Percentiles rank a stretch among this genome's conserved stretches.
Evolutionary conservation across 2,797 vertebrate species (phyloP).

Genomic region (Sardinella longiceps): DNA sequence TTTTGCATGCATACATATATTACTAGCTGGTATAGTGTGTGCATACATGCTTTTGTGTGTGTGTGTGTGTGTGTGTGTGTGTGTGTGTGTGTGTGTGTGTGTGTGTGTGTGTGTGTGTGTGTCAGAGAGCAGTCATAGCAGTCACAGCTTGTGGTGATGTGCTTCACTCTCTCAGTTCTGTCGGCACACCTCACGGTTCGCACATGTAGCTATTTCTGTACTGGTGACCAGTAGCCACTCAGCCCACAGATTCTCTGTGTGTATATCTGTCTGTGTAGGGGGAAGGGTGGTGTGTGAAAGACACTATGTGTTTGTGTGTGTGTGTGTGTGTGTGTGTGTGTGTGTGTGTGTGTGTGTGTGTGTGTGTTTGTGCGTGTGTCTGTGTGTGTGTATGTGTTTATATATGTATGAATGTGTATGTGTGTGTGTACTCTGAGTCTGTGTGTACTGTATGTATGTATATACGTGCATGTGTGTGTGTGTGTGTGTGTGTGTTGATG

Average conservation of each 20-base stretch:
- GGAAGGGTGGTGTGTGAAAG: no score
- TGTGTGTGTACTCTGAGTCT: background rate
- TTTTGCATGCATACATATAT: background rate
- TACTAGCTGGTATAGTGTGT: background rate
- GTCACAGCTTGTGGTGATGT: slow-evolving; percentile 70
- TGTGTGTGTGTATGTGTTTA: no score
- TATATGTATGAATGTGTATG: background rate
- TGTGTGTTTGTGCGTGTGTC: no score
- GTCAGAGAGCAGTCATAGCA: slow-evolving; percentile 52
- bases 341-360: background rate
- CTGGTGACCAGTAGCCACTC: background rate
- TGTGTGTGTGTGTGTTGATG: background rate
- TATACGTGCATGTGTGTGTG: background rate
- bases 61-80: slow-evolving; percentile 22
- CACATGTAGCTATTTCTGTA: background rate
- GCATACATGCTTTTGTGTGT: slow-evolving; percentile 42
- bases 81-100: slow-evolving; percentile 41
- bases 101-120: slow-evolving; percentile 31
- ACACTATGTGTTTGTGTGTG: background rate
- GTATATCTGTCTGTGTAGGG: background rate
- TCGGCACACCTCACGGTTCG: slow-evolving; percentile 54
- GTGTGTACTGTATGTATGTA: background rate
- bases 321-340: background rate
- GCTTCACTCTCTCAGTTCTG: slow-evolving; percentile 57
- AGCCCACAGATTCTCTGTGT: background rate